Evolutionary conservation across 2,113 vertebrate species (phyloP), one percentile per base, ranked within the genome.

Genomic region (Chloebia gouldiae): DNA sequence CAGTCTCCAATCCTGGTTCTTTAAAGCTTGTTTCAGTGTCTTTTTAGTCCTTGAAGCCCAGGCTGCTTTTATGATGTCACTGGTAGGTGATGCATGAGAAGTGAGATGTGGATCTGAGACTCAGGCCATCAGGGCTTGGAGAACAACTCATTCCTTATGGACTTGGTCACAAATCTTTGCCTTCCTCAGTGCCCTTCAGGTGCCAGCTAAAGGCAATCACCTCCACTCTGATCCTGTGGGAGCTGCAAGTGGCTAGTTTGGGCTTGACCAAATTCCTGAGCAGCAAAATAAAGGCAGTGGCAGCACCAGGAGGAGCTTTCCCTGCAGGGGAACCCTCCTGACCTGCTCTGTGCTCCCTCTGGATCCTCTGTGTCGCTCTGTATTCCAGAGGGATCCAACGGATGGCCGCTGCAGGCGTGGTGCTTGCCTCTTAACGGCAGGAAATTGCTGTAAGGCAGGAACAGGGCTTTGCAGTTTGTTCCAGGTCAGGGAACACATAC

Each of bases 21-120:
- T 81, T 70, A 70, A 85, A 88, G 78, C 75, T 77, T 73, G 2
- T 70, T 85, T 76, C 4, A 2, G 35, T 88, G 76, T 78, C 60
- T 86, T 71, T 66, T 86, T 68, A 93, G 92, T 86, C 86, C 92
- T 95, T 95, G 91, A 88, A 95, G 85, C 30, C 75, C 59, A 47
- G 14, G 70, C 70, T 89, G 87, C 54, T 84, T 92, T 84, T 90
- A 44, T 90, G 56, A 50, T 73, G 80, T 63, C 66, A 80, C 72
- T 83, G 68, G 15, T 30, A 65, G 90, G 84, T 86, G 94, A 76
- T 91, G 78, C 81, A 37, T 89, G 89, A 69, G 81, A 68, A 75
- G 25, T 28, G 51, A 64, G 70, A 59, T 0, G 15, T 61, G 81
- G 64, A 68, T 81, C 57, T 53, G 69, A 86, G 49, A 81, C 45